Percentiles rank a stretch among this genome's conserved stretches.
phyloP scores from a whole-genome alignment of 2,797 vertebrate genomes.

The Odontamblyopus lacepedii region DNA sequence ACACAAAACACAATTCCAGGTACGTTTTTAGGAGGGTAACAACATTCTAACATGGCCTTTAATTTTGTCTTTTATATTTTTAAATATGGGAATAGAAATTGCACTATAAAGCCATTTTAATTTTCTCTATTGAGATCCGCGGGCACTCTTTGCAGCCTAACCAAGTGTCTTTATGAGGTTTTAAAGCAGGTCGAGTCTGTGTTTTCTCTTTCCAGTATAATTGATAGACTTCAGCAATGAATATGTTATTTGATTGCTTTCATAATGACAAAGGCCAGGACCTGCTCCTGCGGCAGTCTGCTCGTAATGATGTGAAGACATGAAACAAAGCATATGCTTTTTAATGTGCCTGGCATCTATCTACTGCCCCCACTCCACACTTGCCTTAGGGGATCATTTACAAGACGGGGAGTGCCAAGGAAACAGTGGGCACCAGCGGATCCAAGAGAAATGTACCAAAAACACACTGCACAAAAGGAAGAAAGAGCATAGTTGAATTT shows the following conservation, averaged over 20 bases:
- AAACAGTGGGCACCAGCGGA: background rate
- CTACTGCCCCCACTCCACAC: background rate
- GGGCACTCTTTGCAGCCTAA: no score
- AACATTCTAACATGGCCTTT: no score
- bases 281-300: background rate
- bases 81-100: no score
- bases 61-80: background rate
- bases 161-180: no score
- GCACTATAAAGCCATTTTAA: no score
- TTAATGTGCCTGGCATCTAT: background rate
- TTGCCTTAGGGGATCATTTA: background rate
- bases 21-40: no score
- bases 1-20: no score
- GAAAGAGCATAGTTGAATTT: background rate
- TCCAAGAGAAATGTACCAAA: background rate
- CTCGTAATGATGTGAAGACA: conserved; percentile 4
- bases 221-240: background rate
- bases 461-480: background rate
- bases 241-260: background rate
- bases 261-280: background rate
- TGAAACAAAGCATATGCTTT: background rate
- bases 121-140: no score
- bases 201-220: background rate
- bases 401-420: background rate
- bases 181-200: background rate